Conservation (phyloP, 2,113 vertebrate species). For the Bubo blakistoni region DNA sequence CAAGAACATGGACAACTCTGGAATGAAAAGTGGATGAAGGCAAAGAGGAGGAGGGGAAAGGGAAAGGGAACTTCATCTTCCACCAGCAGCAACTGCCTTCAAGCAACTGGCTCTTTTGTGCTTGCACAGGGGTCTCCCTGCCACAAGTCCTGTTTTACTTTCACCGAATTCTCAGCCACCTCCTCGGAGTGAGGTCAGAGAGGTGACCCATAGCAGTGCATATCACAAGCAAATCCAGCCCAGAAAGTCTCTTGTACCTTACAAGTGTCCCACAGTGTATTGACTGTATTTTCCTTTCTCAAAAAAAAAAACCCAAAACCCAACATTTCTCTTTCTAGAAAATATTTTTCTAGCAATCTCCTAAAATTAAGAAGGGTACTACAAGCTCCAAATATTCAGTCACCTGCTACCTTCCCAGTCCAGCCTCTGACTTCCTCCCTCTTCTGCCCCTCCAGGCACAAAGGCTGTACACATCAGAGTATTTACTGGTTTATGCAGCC, state of each 20-base stretch:
- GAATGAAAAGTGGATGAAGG: neutral
- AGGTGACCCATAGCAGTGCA: neutral
- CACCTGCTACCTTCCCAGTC: neutral
- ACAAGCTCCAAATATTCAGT: neutral
- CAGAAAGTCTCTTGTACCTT: neutral
- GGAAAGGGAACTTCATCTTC: neutral
- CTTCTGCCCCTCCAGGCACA: neutral
- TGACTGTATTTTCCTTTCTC: neutral
- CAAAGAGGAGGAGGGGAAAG: neutral
- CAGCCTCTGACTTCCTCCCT: neutral
- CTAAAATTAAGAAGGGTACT: neutral
- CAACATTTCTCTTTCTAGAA: neutral
- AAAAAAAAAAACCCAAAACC: neutral
- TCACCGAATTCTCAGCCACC: neutral
- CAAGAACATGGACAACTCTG: neutral
- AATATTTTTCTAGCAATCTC: neutral
- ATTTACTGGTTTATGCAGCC: neutral
- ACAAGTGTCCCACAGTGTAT: neutral
- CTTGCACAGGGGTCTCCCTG: neutral
- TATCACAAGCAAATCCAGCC: neutral
- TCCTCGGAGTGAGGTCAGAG: neutral
- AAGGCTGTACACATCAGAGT: neutral
- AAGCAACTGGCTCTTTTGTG: too few species aligned
- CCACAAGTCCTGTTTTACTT: neutral
- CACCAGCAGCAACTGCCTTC: neutral